These are phyloP conservation scores for Gallinago media DNA, from an alignment of 2,113 vertebrate genomes.

Conservation along the genomic window DNA sequence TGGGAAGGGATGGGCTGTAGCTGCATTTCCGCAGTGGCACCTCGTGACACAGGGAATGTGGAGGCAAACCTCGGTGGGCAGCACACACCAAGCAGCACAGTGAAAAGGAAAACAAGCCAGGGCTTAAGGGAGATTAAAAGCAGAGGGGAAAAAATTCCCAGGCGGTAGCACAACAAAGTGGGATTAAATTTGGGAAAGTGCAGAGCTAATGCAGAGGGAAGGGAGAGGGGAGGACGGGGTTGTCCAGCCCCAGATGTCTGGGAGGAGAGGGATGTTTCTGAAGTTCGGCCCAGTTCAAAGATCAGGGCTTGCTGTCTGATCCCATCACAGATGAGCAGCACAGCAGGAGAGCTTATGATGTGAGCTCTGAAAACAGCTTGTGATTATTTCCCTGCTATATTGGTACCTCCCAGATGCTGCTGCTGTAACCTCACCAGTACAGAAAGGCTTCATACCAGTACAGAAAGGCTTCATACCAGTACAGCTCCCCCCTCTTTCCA, in stretches of 20 bases:
- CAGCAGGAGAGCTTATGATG: background rate
- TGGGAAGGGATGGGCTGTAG: background rate
- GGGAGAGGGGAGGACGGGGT: background rate
- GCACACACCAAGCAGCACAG: background rate
- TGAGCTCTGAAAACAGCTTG: background rate
- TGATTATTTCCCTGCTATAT: background rate
- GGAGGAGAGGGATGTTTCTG: background rate
- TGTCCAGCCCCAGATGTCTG: background rate
- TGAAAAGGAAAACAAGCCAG: rapidly evolving
- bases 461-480: background rate
- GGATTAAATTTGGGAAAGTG: background rate
- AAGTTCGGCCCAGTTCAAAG: background rate
- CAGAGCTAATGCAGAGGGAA: background rate
- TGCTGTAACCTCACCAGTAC: background rate
- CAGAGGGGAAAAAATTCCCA: background rate
- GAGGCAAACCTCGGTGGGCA: background rate
- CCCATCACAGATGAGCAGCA: background rate
- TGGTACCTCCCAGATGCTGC: background rate
- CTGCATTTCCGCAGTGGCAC: background rate
- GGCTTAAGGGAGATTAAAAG: background rate
- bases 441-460: background rate
- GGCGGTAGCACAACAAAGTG: background rate
- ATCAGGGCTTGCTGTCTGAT: rapidly evolving
- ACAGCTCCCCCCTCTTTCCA: background rate
- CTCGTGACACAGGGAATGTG: rapidly evolving